These are phyloP conservation scores for Heteronetta atricapilla DNA, from an alignment of 2,113 vertebrate species.

Conservation along the genomic window DNA sequence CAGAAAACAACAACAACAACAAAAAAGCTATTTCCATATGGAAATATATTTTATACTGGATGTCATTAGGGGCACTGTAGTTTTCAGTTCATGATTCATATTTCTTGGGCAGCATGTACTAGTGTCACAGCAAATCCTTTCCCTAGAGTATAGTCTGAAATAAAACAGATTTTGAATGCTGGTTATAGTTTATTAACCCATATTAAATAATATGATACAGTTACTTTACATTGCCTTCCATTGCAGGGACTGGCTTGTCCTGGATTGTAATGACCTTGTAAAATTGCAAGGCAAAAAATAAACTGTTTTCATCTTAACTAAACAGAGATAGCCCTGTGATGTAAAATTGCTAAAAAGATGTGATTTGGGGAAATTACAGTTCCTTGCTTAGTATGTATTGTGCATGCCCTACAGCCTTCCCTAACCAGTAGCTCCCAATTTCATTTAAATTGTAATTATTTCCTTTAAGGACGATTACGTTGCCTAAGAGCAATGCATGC, in stretches of 20 bases:
- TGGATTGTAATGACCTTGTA: constrained; percentile 69
- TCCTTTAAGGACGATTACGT: constrained; percentile 82
- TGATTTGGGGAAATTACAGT: constrained; percentile 79
- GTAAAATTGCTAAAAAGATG: constrained; percentile 75
- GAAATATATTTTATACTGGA: not conserved
- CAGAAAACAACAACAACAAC: constrained; percentile 21
- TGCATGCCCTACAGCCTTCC: constrained; percentile 76
- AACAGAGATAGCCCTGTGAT: constrained; percentile 74
- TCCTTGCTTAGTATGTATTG: constrained; percentile 76
- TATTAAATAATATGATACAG: constrained; percentile 64
- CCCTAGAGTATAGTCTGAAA: not conserved
- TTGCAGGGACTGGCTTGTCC: constrained; percentile 52
- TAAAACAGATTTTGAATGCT: constrained; percentile 49
- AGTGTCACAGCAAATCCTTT: not conserved
- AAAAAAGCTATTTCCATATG: constrained; percentile 48
- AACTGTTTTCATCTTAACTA: constrained; percentile 75
- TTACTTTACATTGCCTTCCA: constrained; percentile 49
- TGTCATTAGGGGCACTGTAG: not conserved
- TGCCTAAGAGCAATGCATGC: constrained; percentile 75
- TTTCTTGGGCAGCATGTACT: not conserved
- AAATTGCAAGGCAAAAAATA: constrained; percentile 68
- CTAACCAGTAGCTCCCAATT: constrained; percentile 81
- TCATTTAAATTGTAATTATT: constrained; percentile 86
- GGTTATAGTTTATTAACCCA: constrained; percentile 51
- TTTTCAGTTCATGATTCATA: not conserved